Conservation (phyloP, 2,797 vertebrate genomes). For the Oryzias dopingdopingensis region DNA sequence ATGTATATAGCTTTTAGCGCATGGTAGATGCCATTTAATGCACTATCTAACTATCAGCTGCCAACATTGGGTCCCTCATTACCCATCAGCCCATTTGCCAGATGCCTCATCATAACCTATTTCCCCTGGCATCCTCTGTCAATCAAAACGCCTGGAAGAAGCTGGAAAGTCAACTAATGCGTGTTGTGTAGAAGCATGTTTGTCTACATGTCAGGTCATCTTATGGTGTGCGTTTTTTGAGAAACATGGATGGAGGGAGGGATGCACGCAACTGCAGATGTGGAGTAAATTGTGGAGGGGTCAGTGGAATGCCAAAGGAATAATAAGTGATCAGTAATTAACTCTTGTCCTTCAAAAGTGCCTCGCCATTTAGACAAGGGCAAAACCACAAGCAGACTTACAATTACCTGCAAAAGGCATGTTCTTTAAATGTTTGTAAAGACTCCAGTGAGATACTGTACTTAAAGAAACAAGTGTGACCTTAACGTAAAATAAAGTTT, state of each 20-base stretch:
- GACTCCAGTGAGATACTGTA: background rate
- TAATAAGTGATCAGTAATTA: conserved; percentile 2
- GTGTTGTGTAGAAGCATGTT: conserved; percentile 59
- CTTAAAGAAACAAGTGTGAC: background rate
- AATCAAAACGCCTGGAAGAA: conserved; percentile 64
- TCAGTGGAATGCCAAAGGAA: conserved; percentile 17
- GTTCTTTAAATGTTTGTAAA: background rate
- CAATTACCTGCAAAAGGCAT: background rate
- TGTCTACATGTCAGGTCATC: conserved; percentile 13
- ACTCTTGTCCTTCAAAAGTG: conserved; percentile 23
- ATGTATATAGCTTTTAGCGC: conserved; percentile 52
- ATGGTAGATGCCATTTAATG: conserved; percentile 61
- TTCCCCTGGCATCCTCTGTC: conserved; percentile 68
- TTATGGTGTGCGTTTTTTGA: conserved; percentile 6
- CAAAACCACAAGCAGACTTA: background rate
- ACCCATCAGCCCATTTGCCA: conserved; percentile 77
- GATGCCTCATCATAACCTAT: conserved; percentile 77
- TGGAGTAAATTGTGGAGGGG: conserved; percentile 22
- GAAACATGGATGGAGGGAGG: conserved; percentile 7
- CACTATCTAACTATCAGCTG: conserved; percentile 63
- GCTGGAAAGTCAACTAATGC: conserved; percentile 66
- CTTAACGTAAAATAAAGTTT: too few relatives aligned
- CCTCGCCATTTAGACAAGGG: conserved; percentile 4
- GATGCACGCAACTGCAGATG: conserved; percentile 7
- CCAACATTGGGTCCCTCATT: conserved; percentile 70